Evolutionary conservation across 2,888 invertebrate genomes (phyloP).

Genomic region (Campaea margaritaria): DNA sequence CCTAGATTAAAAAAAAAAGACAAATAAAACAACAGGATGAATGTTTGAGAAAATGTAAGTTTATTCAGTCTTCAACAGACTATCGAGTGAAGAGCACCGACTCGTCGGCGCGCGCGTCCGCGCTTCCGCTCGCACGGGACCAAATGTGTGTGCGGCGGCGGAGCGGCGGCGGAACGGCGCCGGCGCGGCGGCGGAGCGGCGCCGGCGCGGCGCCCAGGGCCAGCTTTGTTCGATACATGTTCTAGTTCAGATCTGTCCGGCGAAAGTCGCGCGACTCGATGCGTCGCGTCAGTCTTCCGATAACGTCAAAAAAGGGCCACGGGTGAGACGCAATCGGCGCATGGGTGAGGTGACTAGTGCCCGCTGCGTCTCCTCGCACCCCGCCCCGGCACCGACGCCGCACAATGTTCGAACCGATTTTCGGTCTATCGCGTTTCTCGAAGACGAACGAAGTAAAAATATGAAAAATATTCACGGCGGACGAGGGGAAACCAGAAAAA

Average conservation of each 20-base stretch:
- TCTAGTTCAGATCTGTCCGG: constrained; percentile 27
- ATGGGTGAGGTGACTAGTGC: constrained; percentile 36
- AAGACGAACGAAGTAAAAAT: background rate
- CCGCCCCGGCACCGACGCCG: constrained; percentile 10
- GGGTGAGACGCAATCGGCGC: constrained; percentile 13
- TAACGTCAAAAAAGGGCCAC: no score
- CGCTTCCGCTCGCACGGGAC: background rate
- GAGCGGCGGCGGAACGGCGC: no score
- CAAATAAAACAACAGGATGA: constrained; percentile 43
- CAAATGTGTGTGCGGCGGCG: constrained; percentile 5
- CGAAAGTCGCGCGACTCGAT: background rate
- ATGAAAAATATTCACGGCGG: background rate
- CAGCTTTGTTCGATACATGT: constrained; percentile 24
- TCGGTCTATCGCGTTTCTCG: background rate
- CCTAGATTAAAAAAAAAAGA: background rate
- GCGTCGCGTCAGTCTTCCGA: no score
- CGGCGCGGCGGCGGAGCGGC: no score
- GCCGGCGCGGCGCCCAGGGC: background rate
- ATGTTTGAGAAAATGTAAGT: constrained; percentile 62
- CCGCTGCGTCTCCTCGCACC: constrained; percentile 27
- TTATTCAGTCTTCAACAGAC: constrained; percentile 74
- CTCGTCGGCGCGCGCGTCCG: constrained; percentile 18
- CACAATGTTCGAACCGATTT: background rate
- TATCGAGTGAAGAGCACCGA: constrained; percentile 49
- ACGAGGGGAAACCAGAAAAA: background rate